These are phyloP conservation scores for Ardeotis arabs DNA, from an alignment of 2,113 vertebrate species.

Conservation along the genomic window DNA sequence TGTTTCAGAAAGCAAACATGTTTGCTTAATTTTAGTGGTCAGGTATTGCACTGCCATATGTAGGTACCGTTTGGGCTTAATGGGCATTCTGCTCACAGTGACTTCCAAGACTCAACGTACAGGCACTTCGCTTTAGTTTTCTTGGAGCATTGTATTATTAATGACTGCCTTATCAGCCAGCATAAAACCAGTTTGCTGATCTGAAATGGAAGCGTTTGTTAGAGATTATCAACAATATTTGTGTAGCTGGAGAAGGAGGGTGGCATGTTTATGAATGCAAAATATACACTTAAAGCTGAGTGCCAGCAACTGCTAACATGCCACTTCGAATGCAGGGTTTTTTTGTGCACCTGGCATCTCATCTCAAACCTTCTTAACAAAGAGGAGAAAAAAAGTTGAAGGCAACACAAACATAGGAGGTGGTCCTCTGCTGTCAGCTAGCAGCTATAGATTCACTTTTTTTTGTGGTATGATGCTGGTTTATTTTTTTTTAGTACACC, in stretches of 20 bases:
- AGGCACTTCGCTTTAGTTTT: neutral
- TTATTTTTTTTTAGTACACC: neutral
- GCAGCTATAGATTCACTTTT: neutral
- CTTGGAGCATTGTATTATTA: neutral
- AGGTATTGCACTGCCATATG: neutral
- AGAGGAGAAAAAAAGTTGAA: conserved; percentile 19
- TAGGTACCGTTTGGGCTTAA: neutral
- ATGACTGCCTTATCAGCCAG: neutral
- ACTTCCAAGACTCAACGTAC: neutral
- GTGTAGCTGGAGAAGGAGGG: conserved; percentile 13
- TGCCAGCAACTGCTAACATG: conserved; percentile 25
- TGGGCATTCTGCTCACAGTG: neutral
- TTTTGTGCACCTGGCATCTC: conserved; percentile 48
- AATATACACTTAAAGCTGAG: conserved; percentile 32
- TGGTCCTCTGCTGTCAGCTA: conserved; percentile 32
- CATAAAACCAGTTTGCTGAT: neutral
- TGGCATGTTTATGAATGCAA: conserved; percentile 57
- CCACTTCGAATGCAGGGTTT: conserved; percentile 38
- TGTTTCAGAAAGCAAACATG: neutral
- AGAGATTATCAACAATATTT: conserved; percentile 47
- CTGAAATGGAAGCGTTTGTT: conserved; percentile 24
- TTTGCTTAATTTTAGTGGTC: conserved; percentile 23
- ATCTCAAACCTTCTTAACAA: conserved; percentile 35
- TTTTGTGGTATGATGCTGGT: neutral
- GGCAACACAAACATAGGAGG: conserved; percentile 11